These are phyloP conservation scores for Dinocampus coccinellae DNA, from an alignment of 2,888 invertebrate species.

Conservation along the genomic window DNA sequence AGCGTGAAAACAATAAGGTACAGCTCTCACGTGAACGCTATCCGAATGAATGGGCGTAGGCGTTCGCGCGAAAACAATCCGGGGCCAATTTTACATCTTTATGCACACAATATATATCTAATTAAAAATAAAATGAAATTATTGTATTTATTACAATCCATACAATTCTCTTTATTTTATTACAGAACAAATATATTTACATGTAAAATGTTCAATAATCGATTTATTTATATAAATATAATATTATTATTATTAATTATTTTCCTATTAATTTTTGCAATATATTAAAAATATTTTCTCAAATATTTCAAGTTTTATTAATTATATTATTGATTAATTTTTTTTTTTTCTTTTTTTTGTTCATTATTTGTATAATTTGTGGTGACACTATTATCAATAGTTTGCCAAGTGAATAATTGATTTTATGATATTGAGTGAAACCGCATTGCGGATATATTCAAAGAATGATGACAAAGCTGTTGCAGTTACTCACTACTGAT, in stretches of 20 bases:
- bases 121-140: neutral
- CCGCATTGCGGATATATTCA: conserved; percentile 21
- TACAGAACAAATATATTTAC: no score
- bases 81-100: neutral
- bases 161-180: neutral
- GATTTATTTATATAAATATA: no score
- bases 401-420: conserved; percentile 20
- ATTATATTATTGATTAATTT: no score
- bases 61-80: conserved; percentile 8
- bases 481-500: neutral
- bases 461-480: conserved; percentile 7
- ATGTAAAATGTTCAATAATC: no score
- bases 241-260: no score
- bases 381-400: neutral
- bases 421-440: neutral
- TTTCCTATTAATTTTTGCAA: no score
- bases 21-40: neutral
- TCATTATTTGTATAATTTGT: no score
- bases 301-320: no score
- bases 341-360: no score
- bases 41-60: conserved; percentile 11
- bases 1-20: conserved; percentile 7
- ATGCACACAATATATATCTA: no score
- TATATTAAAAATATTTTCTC: no score
- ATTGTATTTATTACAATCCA: neutral